Percentiles rank a stretch among this genome's conserved stretches.
Conservation (phyloP, 1,140 invertebrate species). For the Ceratina australensis region DNA sequence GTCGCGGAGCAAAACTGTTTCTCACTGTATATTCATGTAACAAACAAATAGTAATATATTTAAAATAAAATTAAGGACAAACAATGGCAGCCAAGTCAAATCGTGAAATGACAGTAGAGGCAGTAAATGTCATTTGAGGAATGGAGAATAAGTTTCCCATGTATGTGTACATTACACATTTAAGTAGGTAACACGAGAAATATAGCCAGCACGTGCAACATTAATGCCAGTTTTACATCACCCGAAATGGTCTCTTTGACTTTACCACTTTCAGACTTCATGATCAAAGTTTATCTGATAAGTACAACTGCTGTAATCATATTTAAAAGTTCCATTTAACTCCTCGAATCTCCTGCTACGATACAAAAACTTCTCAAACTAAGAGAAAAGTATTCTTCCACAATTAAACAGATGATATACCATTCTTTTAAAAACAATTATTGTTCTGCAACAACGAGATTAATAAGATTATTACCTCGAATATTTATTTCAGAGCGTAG, state of each 20-base stretch:
- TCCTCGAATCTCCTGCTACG: background rate
- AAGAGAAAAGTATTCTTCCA: background rate
- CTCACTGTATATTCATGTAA: too few relatives aligned
- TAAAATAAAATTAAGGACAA: too few relatives aligned
- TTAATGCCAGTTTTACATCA: slow-evolving; percentile 4
- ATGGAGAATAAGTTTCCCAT: background rate
- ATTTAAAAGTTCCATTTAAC: background rate
- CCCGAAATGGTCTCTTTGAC: background rate
- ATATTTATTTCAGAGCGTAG: too few relatives aligned
- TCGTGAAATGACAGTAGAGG: background rate
- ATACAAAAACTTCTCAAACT: background rate
- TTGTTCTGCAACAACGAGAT: too few relatives aligned
- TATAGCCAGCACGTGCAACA: slow-evolving; percentile 8
- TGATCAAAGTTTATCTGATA: background rate
- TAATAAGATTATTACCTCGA: too few relatives aligned
- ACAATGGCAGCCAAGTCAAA: background rate
- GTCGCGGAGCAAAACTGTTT: too few relatives aligned
- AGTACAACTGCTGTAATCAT: background rate
- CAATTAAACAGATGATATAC: background rate
- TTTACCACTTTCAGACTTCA: background rate
- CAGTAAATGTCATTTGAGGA: slow-evolving; percentile 16
- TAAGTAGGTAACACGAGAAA: slow-evolving; percentile 6
- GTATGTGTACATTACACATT: too few relatives aligned
- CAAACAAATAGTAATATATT: too few relatives aligned
- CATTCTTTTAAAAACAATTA: too few relatives aligned